Base-by-base conservation (phyloP, 2,888 invertebrate genomes). In the Eumerus sabulonum region DNA sequence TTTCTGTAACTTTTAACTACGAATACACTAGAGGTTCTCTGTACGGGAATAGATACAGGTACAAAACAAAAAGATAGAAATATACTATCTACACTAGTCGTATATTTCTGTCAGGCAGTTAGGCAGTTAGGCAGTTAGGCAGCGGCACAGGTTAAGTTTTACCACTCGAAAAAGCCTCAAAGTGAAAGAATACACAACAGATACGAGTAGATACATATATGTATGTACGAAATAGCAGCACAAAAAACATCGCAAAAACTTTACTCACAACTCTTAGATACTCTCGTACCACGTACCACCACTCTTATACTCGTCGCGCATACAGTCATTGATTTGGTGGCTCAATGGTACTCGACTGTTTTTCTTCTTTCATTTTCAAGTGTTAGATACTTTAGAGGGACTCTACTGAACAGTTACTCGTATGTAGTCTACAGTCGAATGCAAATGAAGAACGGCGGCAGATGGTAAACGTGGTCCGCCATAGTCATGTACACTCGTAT, bases 121-220 rank as follows among this genome's bases (percentile, higher is more conserved):
- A 27, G 27, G 7, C 27, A 27, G 27, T n/a, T 27, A 27, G 7
- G 27, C 27, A 27, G 27, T 27, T 27, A 27, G 27, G 7, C 27
- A 27, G 27, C 27, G 7, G 27, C 27, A 27, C 27, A 27, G 27
- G 27, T 27, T 27, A 27, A 7, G 27, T 66, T 16, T 59, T 27
- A 18, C 44, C 73, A 74, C 79, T 79, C 79, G 64, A 79, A 79
- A 77, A 79, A 77, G 79, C 68, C 79, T 68, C 68, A 64, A 79
- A 73, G 68, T 70, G 73, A 79, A 79, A 73, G 79, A 79, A 74
- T 47, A 70, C 70, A 73, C 73, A 73, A 51, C 51, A 73, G 19
- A 67, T 13, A 59, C 38, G 36, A 17, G 7, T 27, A 27, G 3
- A 27, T 7, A 27, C 27, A 7, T 4, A 7, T 27, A 27, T 7